Base-by-base conservation (phyloP, 2,113 vertebrate species). In the Bucco capensis region DNA sequence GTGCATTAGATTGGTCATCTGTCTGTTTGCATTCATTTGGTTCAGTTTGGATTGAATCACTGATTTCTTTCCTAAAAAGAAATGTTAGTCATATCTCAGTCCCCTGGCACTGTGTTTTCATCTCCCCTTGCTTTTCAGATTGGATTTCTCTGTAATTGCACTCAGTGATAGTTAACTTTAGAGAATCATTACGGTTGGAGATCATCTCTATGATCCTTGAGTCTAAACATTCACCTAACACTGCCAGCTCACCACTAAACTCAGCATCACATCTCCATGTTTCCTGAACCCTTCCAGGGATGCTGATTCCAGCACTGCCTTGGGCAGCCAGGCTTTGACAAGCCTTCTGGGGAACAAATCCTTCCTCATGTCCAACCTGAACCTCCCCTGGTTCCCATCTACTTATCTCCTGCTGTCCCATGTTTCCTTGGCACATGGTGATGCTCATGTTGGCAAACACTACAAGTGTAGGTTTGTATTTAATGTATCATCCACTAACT, bases 401-500 rank as follows among this genome's bases (percentile, higher is more conserved):
- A 76, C 40, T 33, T 35, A 2, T 7, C 40, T 58, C 0, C 38
- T 53, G 49, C 58, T 40, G 28, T 37, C 40, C 53, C 31, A 0
- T 76, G 30, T 42, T 15, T 28, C 22, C 54, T 22, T 31, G 72
- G 37, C 24, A 1, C 7, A 0, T 3, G 44, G 40, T 7, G 17
- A 12, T 74, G 21, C 27, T 46, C 0, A 0, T 23, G 53, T 14
- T 14, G 28, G 13, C 18, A 83, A 22, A 69, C 8, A 4, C 17
- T 40, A 3, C 33, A 13, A 0, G n/a, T 56, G 27, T 14, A 33
- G 6, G 18, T 71, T 47, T 58, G 8, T n/a, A 21, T 38, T 35
- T 5, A 18, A 10, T 57, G 35, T 3, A 0, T 31, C 38, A 6
- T 15, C 24, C 19, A 2, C 24, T 46, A 22, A 17, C 22, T 8